phyloP scores from a whole-genome alignment of 1,140 invertebrate genomes.

The Drosophila cardini region DNA sequence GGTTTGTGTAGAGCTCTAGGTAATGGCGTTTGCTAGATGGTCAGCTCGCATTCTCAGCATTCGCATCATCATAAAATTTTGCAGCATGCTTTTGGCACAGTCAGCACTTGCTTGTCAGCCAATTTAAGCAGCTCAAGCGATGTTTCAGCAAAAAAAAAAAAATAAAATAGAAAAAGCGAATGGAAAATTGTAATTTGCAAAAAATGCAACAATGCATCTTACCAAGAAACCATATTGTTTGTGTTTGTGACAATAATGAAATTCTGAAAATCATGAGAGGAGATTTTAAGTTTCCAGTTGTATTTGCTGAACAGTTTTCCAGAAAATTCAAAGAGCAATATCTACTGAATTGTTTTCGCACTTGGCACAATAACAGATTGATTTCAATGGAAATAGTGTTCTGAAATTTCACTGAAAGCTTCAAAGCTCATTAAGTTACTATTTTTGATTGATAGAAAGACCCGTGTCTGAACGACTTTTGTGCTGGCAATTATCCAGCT shows the following conservation, averaged over 20 bases:
- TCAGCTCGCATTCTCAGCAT: neutral
- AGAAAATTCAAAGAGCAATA: too few species aligned
- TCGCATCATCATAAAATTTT: conserved; percentile 2
- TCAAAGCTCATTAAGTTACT: neutral
- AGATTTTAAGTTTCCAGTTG: too few species aligned
- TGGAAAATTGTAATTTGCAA: neutral
- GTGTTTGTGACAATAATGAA: too few species aligned
- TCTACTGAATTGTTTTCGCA: too few species aligned
- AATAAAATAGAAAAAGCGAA: conserved; percentile 8
- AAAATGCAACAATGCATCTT: neutral
- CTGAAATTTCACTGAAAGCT: neutral
- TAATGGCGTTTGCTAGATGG: conserved; percentile 24
- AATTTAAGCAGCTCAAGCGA: conserved; percentile 38
- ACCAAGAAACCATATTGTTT: too few species aligned
- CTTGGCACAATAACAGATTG: too few species aligned
- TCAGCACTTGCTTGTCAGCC: conserved; percentile 18
- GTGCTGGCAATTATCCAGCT: neutral
- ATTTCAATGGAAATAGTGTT: too few species aligned
- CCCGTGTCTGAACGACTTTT: neutral
- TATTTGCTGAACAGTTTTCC: neutral
- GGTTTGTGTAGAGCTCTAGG: conserved; percentile 39
- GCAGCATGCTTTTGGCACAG: neutral
- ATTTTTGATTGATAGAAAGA: neutral
- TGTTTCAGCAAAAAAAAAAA: conserved; percentile 6
- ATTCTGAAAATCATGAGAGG: too few species aligned